These are phyloP conservation scores for Oligia fasciuncula DNA, from an alignment of 2,888 invertebrate species.

Conservation along the genomic window DNA sequence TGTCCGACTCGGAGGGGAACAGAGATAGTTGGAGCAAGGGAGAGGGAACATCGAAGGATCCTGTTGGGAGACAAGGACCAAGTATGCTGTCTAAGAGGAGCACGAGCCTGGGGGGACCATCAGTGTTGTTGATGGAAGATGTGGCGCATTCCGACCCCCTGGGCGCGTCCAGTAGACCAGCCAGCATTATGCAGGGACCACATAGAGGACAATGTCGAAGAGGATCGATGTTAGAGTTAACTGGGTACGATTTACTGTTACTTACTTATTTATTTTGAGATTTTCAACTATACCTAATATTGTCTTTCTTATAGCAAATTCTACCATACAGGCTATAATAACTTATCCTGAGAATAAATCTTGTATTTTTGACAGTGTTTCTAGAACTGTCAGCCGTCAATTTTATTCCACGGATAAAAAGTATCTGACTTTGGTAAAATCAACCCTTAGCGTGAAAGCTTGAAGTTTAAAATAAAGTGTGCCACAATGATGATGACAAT, in stretches of 20 bases:
- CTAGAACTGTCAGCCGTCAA: no score
- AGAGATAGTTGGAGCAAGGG: conserved; percentile 83
- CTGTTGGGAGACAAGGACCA: conserved; percentile 81
- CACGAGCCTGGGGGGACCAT: conserved; percentile 86
- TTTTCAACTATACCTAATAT: background rate
- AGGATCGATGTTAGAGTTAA: conserved; percentile 95
- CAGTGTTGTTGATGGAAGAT: conserved; percentile 91
- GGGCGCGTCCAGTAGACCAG: conserved; percentile 91
- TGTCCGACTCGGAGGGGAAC: conserved; percentile 90
- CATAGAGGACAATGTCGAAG: conserved; percentile 93
- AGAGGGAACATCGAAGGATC: conserved; percentile 84
- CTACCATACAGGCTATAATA: no score
- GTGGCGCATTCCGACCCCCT: conserved; percentile 91
- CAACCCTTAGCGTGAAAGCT: background rate
- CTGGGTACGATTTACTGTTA: conserved; percentile 89
- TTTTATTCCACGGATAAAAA: no score
- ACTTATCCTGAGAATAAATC: no score
- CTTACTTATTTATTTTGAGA: background rate
- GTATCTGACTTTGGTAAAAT: no score
- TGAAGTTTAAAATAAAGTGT: background rate
- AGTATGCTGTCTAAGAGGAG: conserved; percentile 85
- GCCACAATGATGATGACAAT: no score
- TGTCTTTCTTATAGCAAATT: background rate
- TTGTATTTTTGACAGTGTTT: no score
- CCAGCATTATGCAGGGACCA: conserved; percentile 90